Base-by-base conservation (phyloP, 1,140 invertebrate species). In the Hetaerina americana region DNA sequence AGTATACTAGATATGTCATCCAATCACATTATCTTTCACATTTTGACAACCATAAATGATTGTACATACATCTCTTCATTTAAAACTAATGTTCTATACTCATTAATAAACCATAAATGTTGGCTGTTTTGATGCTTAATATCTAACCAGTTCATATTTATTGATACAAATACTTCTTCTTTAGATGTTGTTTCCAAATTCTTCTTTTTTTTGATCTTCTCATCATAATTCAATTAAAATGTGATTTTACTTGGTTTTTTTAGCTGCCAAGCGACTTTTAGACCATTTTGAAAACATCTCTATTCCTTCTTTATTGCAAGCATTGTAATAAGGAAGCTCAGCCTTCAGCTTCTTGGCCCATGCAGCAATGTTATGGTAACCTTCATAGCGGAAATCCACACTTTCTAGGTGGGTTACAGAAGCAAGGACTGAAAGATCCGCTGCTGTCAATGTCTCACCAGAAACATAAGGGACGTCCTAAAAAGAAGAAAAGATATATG, bases 341-440 rank as follows among this genome's bases (percentile, higher is more conserved):
- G 71, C 72, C 71, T 79, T 78, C 28, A 81, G 74, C 66, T 76
- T 76, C 22, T 77, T 72, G 15, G 75, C 69, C 80, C 80, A 81
- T 12, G 72, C 71, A 40, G 68, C 66, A 8, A 81, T 73, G 70
- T 80, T 78, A 8, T 77, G 73, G 68, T 77, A 81, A 66, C 73
- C 75, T 66, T 76, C 78, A 72, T 75, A 78, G 73, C 66, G 72
- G 72, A 77, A 79, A 18, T 79, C 78, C 67, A 78, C 72, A 18
- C 73, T 77, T 74, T 77, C 75, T 10, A 79, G 73, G 26, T 78
- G 76, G n/a, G 77, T 78, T 18, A 81, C 71, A 26, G 77, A 76
- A 27, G 77, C 77, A 26, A 80, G 74, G 18, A 81, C 66, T 5
- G 79, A 77, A 26, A 81, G 73, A 73, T 81, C 80, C 66, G 80